Conservation (phyloP, 2,113 vertebrate genomes). For the Meriones unguiculatus region DNA sequence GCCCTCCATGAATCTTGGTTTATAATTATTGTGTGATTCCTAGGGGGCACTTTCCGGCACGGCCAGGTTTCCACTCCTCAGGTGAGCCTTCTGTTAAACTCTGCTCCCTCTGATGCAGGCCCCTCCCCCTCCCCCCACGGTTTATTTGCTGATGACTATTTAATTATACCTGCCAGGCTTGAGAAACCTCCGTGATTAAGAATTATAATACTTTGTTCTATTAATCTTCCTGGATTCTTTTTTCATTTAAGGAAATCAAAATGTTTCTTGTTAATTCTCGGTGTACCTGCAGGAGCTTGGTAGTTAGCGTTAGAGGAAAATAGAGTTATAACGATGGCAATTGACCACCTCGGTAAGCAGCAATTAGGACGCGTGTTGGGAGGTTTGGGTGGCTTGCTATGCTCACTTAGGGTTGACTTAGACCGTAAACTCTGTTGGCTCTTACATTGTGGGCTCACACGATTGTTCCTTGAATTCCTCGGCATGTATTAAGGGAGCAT, state of each 20-base stretch:
- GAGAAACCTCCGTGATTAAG: constrained; percentile 35
- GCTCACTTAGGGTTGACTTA: background rate
- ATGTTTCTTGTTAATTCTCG: constrained; percentile 42
- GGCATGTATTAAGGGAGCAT: background rate
- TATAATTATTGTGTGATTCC: constrained; percentile 56
- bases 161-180: constrained; percentile 52
- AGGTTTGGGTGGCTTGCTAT: background rate
- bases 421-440: background rate
- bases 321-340: background rate
- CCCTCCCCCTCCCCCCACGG: background rate
- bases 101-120: background rate
- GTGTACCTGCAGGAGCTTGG: background rate
- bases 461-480: background rate
- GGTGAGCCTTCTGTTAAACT: constrained; percentile 40
- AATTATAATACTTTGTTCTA: constrained; percentile 38
- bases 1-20: constrained; percentile 45
- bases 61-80: constrained; percentile 19
- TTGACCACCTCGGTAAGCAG: background rate
- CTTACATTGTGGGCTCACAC: background rate
- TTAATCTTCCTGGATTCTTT: constrained; percentile 23
- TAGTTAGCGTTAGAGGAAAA: background rate
- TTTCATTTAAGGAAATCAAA: constrained; percentile 52
- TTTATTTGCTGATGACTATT: constrained; percentile 58
- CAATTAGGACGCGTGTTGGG: background rate
- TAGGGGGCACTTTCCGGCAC: constrained; percentile 27